phyloP scores from a whole-genome alignment of 2,888 invertebrate species.

The Oasisia sp. region DNA sequence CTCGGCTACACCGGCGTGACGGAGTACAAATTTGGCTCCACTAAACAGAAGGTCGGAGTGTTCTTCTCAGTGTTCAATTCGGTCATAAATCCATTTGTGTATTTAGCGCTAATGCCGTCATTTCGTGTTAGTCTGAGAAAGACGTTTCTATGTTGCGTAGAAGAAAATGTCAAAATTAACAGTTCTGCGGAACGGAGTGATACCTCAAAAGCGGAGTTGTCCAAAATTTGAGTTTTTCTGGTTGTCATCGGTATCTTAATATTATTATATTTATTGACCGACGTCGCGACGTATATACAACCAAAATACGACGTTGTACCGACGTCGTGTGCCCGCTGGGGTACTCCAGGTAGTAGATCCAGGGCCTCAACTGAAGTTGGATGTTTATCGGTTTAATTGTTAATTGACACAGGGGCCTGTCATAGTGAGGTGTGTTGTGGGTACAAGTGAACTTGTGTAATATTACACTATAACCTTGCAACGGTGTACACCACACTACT shows the following conservation, averaged over 20 bases:
- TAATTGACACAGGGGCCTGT: not conserved
- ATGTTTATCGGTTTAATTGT: not conserved
- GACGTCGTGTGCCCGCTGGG: not conserved
- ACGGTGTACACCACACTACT: not conserved
- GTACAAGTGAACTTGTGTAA: not conserved
- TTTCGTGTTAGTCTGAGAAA: conserved; percentile 19
- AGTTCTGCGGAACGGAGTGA: not conserved
- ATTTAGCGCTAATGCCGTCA: conserved; percentile 21
- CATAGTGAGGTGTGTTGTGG: too few relatives aligned
- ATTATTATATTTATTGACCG: not conserved
- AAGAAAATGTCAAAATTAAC: not conserved
- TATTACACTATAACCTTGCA: not conserved
- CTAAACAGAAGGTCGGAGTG: conserved; percentile 22
- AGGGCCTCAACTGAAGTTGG: not conserved
- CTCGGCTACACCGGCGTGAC: conserved; percentile 20
- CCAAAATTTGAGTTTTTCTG: not conserved
- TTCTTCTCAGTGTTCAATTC: conserved; percentile 22
- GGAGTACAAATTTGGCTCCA: conserved; percentile 20
- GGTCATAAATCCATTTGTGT: conserved; percentile 20
- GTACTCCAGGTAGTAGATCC: not conserved
- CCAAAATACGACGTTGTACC: too few relatives aligned
- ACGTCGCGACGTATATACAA: too few relatives aligned
- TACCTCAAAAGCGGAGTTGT: not conserved
- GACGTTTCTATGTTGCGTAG: not conserved
- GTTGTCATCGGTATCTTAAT: not conserved